Conservation (phyloP, 2,113 vertebrate species). For the Myrmecobius fasciatus region DNA sequence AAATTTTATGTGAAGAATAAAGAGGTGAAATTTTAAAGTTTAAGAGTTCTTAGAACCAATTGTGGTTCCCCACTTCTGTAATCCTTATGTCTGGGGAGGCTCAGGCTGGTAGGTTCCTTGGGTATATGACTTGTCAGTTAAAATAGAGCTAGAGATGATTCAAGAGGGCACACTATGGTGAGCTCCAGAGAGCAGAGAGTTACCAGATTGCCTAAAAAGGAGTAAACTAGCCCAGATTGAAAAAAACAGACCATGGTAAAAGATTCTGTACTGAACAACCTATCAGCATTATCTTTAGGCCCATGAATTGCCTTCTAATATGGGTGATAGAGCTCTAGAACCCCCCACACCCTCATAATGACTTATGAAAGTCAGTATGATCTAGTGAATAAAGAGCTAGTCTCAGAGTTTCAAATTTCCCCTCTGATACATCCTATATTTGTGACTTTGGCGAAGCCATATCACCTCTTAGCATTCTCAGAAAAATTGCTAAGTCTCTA, state of each 20-base stretch:
- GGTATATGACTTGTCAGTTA: not conserved
- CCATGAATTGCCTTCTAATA: not conserved
- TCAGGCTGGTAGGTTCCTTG: not conserved
- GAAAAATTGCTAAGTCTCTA: no score
- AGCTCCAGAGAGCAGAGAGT: not conserved
- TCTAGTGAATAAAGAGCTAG: not conserved
- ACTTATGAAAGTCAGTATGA: not conserved
- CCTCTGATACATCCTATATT: not conserved
- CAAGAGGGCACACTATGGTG: not conserved
- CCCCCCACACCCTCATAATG: no score
- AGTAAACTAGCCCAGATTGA: not conserved
- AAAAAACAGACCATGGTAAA: not conserved
- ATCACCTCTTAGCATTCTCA: not conserved
- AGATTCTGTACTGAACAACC: not conserved
- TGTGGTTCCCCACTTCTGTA: not conserved
- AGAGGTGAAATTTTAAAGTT: not conserved
- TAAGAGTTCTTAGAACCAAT: not conserved
- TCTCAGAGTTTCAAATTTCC: not conserved
- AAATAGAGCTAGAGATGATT: not conserved
- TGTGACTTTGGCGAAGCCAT: not conserved
- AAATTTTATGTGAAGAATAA: not conserved
- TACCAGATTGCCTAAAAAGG: not conserved
- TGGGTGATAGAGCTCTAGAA: not conserved
- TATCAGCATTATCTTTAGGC: not conserved
- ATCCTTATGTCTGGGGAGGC: not conserved